A percentile compares a stretch with the other conserved stretches of the same genome.
These are phyloP conservation scores for Drosophila pseudotalamancana DNA, from an alignment of 2,888 invertebrate genomes.

Conservation along the genomic window DNA sequence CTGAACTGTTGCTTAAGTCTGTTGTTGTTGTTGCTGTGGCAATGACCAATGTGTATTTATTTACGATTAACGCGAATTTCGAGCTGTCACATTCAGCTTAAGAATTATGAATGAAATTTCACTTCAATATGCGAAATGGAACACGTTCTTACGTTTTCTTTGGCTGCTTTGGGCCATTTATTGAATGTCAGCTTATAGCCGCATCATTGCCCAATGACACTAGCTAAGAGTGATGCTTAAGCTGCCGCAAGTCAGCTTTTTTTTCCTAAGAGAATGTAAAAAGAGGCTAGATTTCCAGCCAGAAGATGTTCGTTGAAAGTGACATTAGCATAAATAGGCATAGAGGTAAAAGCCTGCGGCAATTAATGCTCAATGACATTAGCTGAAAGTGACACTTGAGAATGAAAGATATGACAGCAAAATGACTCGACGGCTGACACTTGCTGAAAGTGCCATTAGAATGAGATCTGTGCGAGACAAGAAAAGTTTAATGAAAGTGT, in stretches of 20 bases:
- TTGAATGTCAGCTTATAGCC: constrained; percentile 35
- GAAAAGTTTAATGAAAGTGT: not conserved
- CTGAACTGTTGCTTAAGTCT: constrained; percentile 22
- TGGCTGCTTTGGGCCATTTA: constrained; percentile 20
- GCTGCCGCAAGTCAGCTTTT: not conserved
- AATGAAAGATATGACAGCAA: not conserved
- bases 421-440: constrained; percentile 1
- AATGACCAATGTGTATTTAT: constrained; percentile 39
- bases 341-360: not conserved
- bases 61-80: constrained; percentile 31
- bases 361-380: constrained; percentile 33
- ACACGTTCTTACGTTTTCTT: constrained; percentile 44
- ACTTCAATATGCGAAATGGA: constrained; percentile 29
- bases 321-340: constrained; percentile 10
- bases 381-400: constrained; percentile 33
- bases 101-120: constrained; percentile 59
- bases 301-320: not conserved
- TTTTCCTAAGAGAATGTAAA: not conserved
- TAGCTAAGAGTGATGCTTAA: constrained; percentile 21
- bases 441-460: constrained; percentile 11
- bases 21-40: constrained; percentile 18
- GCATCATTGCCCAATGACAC: constrained; percentile 35
- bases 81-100: constrained; percentile 31
- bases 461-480: constrained; percentile 2
- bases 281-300: not conserved